Percentiles rank a stretch among this genome's conserved stretches.
These are phyloP conservation scores for Pantala flavescens DNA, from an alignment of 1,140 invertebrate species.

Conservation along the genomic window DNA sequence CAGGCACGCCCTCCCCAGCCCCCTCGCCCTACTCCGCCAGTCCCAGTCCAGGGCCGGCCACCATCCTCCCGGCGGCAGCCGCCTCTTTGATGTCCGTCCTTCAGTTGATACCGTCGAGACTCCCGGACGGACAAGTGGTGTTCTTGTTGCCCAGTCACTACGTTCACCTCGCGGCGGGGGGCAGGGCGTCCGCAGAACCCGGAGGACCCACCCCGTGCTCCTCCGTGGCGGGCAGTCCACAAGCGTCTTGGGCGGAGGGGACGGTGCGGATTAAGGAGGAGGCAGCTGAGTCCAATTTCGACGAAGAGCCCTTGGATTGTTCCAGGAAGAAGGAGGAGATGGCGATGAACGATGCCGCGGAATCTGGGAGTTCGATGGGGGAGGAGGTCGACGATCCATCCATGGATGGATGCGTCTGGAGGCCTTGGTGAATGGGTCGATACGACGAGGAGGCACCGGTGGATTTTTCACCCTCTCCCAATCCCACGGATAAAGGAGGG, in stretches of 20 bases:
- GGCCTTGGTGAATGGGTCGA: background rate
- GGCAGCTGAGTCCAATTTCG: background rate
- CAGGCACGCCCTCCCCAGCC: background rate
- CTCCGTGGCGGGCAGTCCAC: background rate
- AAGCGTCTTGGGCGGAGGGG: background rate
- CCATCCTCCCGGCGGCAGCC: background rate
- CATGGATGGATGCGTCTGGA: background rate
- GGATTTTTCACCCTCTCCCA: too few relatives aligned
- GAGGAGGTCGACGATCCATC: too few relatives aligned
- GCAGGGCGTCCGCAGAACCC: background rate
- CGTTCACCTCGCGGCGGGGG: constrained; percentile 37
- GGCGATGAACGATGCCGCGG: background rate
- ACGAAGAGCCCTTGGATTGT: background rate
- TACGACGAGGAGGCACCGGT: background rate
- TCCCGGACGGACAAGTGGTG: constrained; percentile 45
- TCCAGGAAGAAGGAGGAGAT: background rate
- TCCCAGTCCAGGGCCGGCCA: background rate
- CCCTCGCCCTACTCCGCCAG: background rate
- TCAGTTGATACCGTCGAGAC: constrained; percentile 40
- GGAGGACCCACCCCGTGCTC: background rate
- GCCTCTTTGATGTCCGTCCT: constrained; percentile 27
- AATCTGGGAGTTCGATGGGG: background rate
- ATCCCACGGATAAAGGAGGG: too few relatives aligned
- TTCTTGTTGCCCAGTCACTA: constrained; percentile 45
- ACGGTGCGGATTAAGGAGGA: background rate